A percentile compares a stretch with the other conserved stretches of the same genome.
These are phyloP conservation scores for Oceanodroma tethys DNA, from an alignment of 2,113 vertebrate genomes.

Conservation along the genomic window DNA sequence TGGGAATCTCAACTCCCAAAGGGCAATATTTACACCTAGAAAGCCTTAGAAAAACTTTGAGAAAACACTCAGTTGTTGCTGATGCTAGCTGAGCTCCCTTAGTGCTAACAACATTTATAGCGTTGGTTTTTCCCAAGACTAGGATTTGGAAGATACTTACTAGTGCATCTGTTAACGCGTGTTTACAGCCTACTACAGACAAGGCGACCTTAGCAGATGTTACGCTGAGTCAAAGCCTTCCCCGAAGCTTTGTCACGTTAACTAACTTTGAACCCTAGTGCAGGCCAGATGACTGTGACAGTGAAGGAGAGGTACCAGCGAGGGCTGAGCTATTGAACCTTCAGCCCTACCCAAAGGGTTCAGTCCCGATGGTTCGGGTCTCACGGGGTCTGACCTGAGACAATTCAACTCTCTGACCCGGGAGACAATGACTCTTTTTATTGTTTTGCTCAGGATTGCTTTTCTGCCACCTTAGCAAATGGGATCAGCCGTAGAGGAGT, in stretches of 20 bases:
- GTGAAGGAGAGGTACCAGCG: background rate
- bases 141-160: background rate
- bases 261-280: background rate
- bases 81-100: background rate
- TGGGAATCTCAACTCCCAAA: background rate
- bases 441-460: background rate
- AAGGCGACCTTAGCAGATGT: background rate
- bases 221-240: background rate
- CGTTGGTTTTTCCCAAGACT: background rate
- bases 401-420: background rate
- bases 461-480: background rate
- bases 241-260: background rate
- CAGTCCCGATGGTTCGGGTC: background rate
- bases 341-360: background rate
- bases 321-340: background rate
- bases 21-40: background rate
- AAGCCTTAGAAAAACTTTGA: background rate
- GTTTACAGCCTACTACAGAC: background rate
- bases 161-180: background rate
- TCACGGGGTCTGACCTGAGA: background rate
- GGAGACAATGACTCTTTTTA: background rate
- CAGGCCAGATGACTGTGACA: background rate
- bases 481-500: background rate
- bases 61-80: background rate
- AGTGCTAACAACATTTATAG: background rate